Conservation (phyloP, 2,113 vertebrate species). For the Cichladusa arquata region DNA sequence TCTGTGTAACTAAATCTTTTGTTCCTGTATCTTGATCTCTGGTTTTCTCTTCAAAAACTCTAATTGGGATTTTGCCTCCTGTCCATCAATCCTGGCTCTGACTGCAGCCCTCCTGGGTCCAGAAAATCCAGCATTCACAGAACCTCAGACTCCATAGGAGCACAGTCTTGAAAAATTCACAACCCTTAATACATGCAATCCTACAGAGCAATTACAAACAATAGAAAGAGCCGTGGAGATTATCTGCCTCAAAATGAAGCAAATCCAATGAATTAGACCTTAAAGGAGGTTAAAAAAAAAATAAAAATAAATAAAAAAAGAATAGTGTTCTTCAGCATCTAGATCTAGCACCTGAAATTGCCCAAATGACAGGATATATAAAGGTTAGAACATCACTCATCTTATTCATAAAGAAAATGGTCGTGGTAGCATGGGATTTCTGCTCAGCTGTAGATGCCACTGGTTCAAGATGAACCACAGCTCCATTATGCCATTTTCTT, state of each 20-base stretch:
- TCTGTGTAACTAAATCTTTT: background rate
- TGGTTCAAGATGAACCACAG: background rate
- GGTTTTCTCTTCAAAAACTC: background rate
- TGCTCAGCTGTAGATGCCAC: background rate
- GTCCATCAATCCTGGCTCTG: background rate
- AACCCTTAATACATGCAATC: background rate
- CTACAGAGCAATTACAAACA: background rate
- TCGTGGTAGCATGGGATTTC: background rate
- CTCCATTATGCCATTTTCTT: background rate
- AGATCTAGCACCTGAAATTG: background rate
- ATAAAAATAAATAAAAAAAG: no score
- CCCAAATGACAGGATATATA: background rate
- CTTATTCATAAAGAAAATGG: background rate
- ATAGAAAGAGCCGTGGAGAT: background rate
- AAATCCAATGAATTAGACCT: background rate
- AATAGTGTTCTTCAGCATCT: background rate
- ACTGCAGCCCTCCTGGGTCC: background rate
- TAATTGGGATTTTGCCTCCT: background rate
- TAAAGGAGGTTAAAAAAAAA: background rate
- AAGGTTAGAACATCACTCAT: background rate
- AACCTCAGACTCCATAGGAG: background rate
- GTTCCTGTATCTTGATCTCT: background rate
- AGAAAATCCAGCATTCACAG: background rate
- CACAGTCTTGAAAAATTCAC: background rate
- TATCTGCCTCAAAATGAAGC: background rate